Conservation (phyloP, 2,797 vertebrate genomes). For the Pempheris klunzingeri region DNA sequence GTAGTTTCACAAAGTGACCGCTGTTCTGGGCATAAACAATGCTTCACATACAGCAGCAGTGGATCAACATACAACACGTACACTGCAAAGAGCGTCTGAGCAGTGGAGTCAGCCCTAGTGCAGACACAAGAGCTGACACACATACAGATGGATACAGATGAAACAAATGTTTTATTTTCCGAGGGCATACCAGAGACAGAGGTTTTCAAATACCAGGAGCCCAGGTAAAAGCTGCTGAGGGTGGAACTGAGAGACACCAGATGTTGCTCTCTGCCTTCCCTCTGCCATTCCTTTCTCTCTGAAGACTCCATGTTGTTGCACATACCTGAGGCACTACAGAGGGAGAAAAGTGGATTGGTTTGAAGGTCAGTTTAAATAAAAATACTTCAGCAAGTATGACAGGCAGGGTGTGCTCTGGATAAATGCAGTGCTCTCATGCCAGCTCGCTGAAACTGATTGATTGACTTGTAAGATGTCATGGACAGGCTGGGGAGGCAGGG, state of each 20-base stretch:
- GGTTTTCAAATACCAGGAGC: constrained; percentile 62
- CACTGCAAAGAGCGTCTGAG: not conserved
- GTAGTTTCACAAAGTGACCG: not conserved
- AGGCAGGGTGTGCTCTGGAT: constrained; percentile 83
- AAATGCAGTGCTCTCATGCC: constrained; percentile 86
- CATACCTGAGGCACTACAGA: constrained; percentile 74
- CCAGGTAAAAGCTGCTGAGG: constrained; percentile 68
- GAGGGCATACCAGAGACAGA: constrained; percentile 45
- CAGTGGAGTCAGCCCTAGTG: constrained; percentile 7
- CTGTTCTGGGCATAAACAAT: not conserved
- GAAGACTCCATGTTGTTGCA: constrained; percentile 70
- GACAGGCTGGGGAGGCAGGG: constrained; percentile 72
- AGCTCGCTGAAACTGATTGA: constrained; percentile 84
- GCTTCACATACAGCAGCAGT: constrained; percentile 15
- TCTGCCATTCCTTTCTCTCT: constrained; percentile 54
- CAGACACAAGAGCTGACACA: constrained; percentile 23
- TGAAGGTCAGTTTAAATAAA: constrained; percentile 87
- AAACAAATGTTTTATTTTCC: constrained; percentile 65
- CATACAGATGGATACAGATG: constrained; percentile 51
- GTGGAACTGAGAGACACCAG: constrained; percentile 79
- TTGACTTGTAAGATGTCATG: constrained; percentile 91
- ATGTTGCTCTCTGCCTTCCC: constrained; percentile 65
- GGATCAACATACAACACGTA: not conserved
- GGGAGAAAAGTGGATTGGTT: constrained; percentile 77
- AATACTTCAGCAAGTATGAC: constrained; percentile 83